Conservation (phyloP, 2,113 vertebrate genomes). For the Pipa parva region DNA sequence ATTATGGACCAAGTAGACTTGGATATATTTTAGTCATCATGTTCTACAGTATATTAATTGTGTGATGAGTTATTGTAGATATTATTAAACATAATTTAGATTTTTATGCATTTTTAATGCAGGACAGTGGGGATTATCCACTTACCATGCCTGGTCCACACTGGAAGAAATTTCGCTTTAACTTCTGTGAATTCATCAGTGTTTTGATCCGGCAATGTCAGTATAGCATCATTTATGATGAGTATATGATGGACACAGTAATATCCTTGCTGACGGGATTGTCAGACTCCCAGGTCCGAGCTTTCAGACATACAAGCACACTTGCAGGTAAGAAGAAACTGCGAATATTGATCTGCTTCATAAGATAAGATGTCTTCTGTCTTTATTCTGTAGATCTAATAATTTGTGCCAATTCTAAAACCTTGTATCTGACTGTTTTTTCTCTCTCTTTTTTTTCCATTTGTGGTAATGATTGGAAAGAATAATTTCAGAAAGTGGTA, state of each 20-base stretch:
- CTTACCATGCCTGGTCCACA: conserved; percentile 96
- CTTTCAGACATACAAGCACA: conserved; percentile 97
- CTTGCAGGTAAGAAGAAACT: conserved; percentile 78
- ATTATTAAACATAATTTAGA: background rate
- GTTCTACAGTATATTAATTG: too few relatives aligned
- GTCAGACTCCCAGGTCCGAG: conserved; percentile 96
- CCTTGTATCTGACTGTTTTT: background rate
- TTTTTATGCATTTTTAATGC: conserved; percentile 38
- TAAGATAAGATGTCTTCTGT: background rate
- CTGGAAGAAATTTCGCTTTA: conserved; percentile 98
- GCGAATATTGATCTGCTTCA: background rate
- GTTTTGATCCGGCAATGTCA: conserved; percentile 97
- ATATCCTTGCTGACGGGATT: conserved; percentile 97
- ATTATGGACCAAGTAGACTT: too few relatives aligned
- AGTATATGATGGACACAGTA: conserved; percentile 99
- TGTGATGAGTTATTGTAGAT: background rate
- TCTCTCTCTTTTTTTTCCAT: background rate
- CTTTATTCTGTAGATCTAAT: background rate
- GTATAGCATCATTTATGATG: conserved; percentile 98
- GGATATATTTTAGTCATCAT: too few relatives aligned
- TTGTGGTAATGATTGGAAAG: background rate
- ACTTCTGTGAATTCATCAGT: conserved; percentile 97
- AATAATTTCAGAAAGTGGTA: too few relatives aligned
- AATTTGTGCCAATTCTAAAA: background rate
- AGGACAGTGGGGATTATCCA: conserved; percentile 98